These are phyloP conservation scores for Sebastes miniatus DNA, from an alignment of 2,797 vertebrate species.

Conservation along the genomic window DNA sequence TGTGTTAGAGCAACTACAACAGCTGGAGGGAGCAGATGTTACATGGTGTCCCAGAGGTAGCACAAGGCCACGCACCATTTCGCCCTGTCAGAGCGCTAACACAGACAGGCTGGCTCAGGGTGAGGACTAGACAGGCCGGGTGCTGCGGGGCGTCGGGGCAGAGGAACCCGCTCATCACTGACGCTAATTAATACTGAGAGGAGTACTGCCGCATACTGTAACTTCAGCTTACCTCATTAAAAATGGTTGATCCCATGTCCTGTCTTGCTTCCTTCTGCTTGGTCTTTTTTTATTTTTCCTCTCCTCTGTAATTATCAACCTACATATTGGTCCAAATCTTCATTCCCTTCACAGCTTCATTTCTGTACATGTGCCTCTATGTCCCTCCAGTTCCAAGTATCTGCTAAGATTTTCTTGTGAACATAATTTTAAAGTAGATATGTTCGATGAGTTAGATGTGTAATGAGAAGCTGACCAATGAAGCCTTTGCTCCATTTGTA, in stretches of 20 bases:
- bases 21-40: constrained; percentile 64
- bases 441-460: no score
- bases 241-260: neutral
- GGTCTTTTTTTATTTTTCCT: neutral
- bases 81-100: constrained; percentile 3
- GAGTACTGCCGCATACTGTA: neutral
- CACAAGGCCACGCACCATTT: constrained; percentile 27
- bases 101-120: constrained; percentile 21
- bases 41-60: constrained; percentile 29
- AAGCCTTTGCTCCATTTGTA: neutral
- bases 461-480: neutral
- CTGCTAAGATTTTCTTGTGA: neutral
- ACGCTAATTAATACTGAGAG: constrained; percentile 44
- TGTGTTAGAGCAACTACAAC: constrained; percentile 4
- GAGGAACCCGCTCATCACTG: constrained; percentile 23
- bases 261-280: neutral
- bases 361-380: neutral
- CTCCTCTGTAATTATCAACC: neutral
- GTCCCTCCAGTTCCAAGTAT: neutral
- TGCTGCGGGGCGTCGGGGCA: neutral
- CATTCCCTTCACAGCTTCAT: neutral
- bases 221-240: constrained; percentile 16
- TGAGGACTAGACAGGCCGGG: constrained; percentile 14
- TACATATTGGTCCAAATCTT: neutral
- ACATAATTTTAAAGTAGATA: neutral